A percentile compares a stretch with the other conserved stretches of the same genome.
Conservation (phyloP, 2,113 vertebrate genomes). For the Corythornis vintsioides region DNA sequence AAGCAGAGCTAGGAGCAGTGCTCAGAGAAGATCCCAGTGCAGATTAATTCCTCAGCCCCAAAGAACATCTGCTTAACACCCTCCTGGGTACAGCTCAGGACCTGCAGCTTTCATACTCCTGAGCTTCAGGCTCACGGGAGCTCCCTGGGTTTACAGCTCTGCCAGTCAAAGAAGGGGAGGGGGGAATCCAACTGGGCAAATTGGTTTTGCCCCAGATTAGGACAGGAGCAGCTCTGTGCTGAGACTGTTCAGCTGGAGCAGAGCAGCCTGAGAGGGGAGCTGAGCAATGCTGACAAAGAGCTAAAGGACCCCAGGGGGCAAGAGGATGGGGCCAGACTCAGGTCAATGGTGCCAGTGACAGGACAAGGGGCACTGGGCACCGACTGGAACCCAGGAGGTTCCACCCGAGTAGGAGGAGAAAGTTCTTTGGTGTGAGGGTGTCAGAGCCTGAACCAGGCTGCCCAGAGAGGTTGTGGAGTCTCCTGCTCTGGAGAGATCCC, state of each 20-base stretch:
- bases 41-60: background rate
- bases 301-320: background rate
- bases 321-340: background rate
- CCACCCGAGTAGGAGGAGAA: too few species aligned
- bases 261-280: background rate
- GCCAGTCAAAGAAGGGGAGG: fast-evolving
- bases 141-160: too few species aligned
- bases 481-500: too few species aligned
- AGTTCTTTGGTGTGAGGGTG: too few species aligned
- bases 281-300: background rate
- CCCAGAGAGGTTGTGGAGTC: too few species aligned
- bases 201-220: background rate
- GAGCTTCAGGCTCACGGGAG: background rate
- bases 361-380: background rate
- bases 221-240: background rate
- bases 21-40: background rate
- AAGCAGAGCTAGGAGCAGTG: background rate
- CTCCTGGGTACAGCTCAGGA: background rate
- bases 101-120: background rate
- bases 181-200: background rate
- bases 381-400: background rate
- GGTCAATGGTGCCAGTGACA: background rate
- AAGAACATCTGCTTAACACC: background rate
- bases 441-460: too few species aligned
- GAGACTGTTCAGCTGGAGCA: background rate